These are phyloP conservation scores for Drymodes brunneopygia DNA, from an alignment of 2,113 vertebrate genomes.

Conservation along the genomic window DNA sequence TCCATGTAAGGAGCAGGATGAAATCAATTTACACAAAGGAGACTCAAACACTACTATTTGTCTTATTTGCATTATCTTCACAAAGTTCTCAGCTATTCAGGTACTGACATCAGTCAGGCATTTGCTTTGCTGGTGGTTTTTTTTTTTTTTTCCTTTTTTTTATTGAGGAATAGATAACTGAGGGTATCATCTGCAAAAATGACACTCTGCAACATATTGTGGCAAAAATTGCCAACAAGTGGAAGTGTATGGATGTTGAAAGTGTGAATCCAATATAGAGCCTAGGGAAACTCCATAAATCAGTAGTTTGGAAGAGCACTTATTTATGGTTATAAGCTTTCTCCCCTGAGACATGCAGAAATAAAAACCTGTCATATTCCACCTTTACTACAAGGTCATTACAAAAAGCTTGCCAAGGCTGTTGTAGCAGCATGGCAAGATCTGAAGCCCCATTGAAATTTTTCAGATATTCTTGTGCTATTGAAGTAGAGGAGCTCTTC, in stretches of 20 bases:
- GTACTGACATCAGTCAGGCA: not conserved
- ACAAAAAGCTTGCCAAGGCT: not conserved
- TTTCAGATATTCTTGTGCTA: not conserved
- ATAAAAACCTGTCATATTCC: slow-evolving; percentile 22
- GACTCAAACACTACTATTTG: not conserved
- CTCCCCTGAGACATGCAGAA: not conserved
- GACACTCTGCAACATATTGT: not conserved
- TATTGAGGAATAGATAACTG: not conserved
- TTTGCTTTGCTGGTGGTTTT: not conserved
- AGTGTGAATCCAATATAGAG: not conserved
- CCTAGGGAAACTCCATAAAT: not conserved
- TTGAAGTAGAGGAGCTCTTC: not conserved
- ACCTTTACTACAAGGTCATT: slow-evolving; percentile 43
- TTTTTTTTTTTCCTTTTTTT: not conserved
- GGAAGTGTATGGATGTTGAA: not conserved
- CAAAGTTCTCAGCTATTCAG: not conserved
- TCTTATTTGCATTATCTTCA: not conserved
- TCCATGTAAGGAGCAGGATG: not conserved
- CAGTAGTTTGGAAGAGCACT: not conserved
- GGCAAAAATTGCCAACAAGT: not conserved
- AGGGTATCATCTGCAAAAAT: not conserved
- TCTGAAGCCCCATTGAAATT: not conserved
- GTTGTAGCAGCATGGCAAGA: not conserved
- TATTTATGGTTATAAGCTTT: slow-evolving; percentile 39
- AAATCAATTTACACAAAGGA: not conserved